phyloP scores from a whole-genome alignment of 2,888 invertebrate genomes.

The Acronicta aceris region DNA sequence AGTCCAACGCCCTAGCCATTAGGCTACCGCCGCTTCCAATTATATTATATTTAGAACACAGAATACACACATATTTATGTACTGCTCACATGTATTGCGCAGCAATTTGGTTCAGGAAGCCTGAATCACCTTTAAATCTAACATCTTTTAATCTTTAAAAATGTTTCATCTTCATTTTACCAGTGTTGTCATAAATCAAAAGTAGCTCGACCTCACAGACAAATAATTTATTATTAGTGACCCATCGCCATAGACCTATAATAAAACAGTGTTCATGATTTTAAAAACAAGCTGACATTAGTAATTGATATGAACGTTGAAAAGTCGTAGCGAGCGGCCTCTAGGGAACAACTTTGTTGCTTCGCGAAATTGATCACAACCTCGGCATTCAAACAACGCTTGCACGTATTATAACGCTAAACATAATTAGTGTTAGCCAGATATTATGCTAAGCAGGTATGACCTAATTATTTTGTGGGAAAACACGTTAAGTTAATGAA shows the following conservation, averaged over 20 bases:
- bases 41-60: too few species aligned
- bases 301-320: not conserved
- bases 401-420: not conserved
- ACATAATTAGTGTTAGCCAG: not conserved
- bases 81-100: too few species aligned
- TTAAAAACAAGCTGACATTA: not conserved
- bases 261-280: not conserved
- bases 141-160: too few species aligned
- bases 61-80: too few species aligned
- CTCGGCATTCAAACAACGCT: not conserved
- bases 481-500: conserved; percentile 1
- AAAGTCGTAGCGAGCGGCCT: not conserved
- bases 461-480: conserved; percentile 1
- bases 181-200: too few species aligned
- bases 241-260: not conserved
- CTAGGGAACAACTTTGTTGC: not conserved
- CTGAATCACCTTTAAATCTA: too few species aligned
- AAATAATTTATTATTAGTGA: not conserved
- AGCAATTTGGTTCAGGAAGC: too few species aligned
- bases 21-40: too few species aligned
- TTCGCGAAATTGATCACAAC: not conserved
- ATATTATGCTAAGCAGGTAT: not conserved
- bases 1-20: too few species aligned
- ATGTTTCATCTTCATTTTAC: too few species aligned
- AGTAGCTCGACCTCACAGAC: not conserved